phyloP scores from a whole-genome alignment of 2,888 invertebrate genomes.

The Phlogophora meticulosa region DNA sequence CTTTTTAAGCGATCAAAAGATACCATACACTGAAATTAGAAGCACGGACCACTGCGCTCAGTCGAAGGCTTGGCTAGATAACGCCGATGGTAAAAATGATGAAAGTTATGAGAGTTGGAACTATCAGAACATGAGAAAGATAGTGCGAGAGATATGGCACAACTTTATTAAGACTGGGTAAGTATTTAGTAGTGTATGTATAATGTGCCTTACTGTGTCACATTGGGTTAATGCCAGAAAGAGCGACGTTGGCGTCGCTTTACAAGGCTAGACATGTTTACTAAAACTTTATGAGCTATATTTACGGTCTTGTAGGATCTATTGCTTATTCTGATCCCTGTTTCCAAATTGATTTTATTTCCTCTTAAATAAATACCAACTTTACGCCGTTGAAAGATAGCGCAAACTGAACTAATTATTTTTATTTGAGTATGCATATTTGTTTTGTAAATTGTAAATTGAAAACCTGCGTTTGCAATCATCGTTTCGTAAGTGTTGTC shows the following conservation, averaged over 20 bases:
- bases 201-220: neutral
- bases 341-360: no score
- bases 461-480: no score
- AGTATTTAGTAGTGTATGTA: slow-evolving; percentile 40
- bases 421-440: no score
- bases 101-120: slow-evolving; percentile 56
- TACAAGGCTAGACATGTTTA: neutral
- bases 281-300: neutral
- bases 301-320: no score
- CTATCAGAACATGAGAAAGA: slow-evolving; percentile 59
- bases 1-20: slow-evolving; percentile 64
- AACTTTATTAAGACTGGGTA: slow-evolving; percentile 76
- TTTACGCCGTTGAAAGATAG: no score
- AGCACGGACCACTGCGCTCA: slow-evolving; percentile 74
- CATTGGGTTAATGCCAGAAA: neutral
- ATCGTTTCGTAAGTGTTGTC: no score
- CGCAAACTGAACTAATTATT: no score
- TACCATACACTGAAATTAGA: slow-evolving; percentile 62
- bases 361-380: no score
- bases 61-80: slow-evolving; percentile 61
- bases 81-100: slow-evolving; percentile 49
- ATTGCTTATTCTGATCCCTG: no score
- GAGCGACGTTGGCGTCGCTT: neutral
- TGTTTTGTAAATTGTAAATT: no score
- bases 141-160: slow-evolving; percentile 70